A percentile compares a stretch with the other conserved stretches of the same genome.
Evolutionary conservation across 2,113 vertebrate genomes (phyloP).

Genomic region (Petrocephalus zakoni): DNA sequence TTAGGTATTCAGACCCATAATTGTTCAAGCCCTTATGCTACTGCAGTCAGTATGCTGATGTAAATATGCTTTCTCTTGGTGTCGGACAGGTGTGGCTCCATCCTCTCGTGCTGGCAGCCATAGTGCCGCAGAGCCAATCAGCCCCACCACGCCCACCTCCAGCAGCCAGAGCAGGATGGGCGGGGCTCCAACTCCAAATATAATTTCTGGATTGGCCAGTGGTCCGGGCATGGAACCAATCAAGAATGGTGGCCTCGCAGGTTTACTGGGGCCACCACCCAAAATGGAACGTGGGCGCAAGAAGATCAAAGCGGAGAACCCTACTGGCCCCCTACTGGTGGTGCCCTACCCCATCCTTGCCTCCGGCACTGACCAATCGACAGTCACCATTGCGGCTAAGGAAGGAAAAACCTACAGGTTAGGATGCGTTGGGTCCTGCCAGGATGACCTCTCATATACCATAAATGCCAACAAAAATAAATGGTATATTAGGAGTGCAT

Average conservation of each 20-base stretch:
- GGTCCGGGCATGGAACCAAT: slow-evolving; percentile 86
- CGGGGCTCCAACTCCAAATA: slow-evolving; percentile 82
- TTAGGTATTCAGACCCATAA: neutral
- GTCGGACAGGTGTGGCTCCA: slow-evolving; percentile 69
- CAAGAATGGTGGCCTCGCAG: slow-evolving; percentile 79
- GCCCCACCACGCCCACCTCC: slow-evolving; percentile 84
- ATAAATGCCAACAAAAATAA: neutral
- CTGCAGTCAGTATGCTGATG: neutral
- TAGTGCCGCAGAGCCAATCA: slow-evolving; percentile 77
- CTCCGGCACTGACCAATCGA: slow-evolving; percentile 73
- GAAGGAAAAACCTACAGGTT: slow-evolving; percentile 98
- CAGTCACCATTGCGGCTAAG: slow-evolving; percentile 74
- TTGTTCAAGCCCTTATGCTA: neutral
- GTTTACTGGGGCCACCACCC: slow-evolving; percentile 78
- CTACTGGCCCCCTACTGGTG: slow-evolving; percentile 80
- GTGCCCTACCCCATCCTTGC: slow-evolving; percentile 93
- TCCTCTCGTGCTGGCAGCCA: slow-evolving; percentile 73
- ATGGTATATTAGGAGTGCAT: neutral
- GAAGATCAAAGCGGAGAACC: slow-evolving; percentile 94
- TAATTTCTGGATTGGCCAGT: slow-evolving; percentile 89
- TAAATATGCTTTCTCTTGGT: neutral
- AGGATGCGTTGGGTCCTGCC: slow-evolving; percentile 20
- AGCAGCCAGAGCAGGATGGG: slow-evolving; percentile 85
- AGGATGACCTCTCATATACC: neutral
- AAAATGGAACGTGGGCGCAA: slow-evolving; percentile 85